A percentile compares a stretch with the other conserved stretches of the same genome.
Conservation (phyloP, 1,140 invertebrate species). For the Bilobella aurantiaca region DNA sequence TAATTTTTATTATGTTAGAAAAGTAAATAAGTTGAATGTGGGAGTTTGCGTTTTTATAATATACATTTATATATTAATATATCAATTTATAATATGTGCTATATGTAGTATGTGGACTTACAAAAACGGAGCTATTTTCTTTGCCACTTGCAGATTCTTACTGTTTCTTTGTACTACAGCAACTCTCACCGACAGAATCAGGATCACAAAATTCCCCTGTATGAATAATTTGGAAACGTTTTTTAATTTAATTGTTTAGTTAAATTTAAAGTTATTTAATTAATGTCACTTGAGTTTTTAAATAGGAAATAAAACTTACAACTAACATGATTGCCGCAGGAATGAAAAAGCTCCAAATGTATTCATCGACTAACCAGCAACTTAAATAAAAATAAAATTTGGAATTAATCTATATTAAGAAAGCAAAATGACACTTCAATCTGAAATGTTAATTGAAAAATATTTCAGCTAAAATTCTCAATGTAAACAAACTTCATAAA, state of each 20-base stretch:
- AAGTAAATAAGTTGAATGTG: no score
- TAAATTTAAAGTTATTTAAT: background rate
- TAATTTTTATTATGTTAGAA: background rate
- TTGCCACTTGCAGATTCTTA: background rate
- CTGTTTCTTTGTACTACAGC: background rate
- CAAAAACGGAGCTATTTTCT: background rate
- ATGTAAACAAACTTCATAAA: no score
- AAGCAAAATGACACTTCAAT: no score
- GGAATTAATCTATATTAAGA: background rate
- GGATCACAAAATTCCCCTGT: background rate
- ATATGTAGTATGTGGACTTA: background rate
- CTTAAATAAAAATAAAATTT: background rate
- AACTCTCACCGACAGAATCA: background rate
- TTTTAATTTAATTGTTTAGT: background rate
- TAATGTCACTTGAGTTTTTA: background rate
- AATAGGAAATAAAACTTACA: background rate
- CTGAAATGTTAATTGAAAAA: no score
- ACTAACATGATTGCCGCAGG: background rate
- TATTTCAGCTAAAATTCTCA: no score
- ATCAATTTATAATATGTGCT: background rate
- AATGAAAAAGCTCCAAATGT: background rate
- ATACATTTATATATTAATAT: background rate
- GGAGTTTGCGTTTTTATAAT: no score
- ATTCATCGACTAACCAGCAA: background rate
- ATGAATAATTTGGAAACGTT: background rate